phyloP scores from a whole-genome alignment of 2,888 invertebrate species.

The Dryocosmus kuriphilus region DNA sequence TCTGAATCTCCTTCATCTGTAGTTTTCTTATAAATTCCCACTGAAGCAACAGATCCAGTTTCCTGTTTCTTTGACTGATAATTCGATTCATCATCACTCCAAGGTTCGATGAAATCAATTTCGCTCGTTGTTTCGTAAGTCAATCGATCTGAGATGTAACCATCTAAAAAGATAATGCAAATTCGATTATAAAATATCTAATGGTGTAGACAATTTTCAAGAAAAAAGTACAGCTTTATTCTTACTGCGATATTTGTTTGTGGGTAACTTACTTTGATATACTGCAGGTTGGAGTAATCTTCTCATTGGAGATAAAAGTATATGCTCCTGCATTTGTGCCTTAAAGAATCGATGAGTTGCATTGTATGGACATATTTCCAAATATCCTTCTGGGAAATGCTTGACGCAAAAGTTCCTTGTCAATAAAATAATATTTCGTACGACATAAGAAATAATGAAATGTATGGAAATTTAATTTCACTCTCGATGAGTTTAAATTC shows the following conservation, averaged over 20 bases:
- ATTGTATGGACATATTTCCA: slow-evolving; percentile 71
- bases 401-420: slow-evolving; percentile 44
- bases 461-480: too few relatives aligned
- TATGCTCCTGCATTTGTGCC: slow-evolving; percentile 65
- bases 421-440: background rate
- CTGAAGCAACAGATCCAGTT: background rate
- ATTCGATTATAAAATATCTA: too few relatives aligned
- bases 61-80: background rate
- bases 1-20: background rate
- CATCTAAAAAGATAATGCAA: background rate
- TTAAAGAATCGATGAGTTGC: slow-evolving; percentile 70
- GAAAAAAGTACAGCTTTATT: too few relatives aligned
- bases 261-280: slow-evolving; percentile 10
- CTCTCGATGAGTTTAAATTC: too few relatives aligned
- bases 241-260: background rate
- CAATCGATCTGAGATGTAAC: too few relatives aligned
- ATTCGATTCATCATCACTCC: too few relatives aligned
- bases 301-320: slow-evolving; percentile 62
- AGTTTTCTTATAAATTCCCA: background rate
- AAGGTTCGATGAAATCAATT: slow-evolving; percentile 6
- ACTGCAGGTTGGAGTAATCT: background rate
- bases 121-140: background rate
- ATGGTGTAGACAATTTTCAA: background rate
- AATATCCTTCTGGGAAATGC: slow-evolving; percentile 69
- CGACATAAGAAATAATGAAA: too few relatives aligned